Conservation (phyloP, 2,113 vertebrate species). For the Mormoops blainvillei region DNA sequence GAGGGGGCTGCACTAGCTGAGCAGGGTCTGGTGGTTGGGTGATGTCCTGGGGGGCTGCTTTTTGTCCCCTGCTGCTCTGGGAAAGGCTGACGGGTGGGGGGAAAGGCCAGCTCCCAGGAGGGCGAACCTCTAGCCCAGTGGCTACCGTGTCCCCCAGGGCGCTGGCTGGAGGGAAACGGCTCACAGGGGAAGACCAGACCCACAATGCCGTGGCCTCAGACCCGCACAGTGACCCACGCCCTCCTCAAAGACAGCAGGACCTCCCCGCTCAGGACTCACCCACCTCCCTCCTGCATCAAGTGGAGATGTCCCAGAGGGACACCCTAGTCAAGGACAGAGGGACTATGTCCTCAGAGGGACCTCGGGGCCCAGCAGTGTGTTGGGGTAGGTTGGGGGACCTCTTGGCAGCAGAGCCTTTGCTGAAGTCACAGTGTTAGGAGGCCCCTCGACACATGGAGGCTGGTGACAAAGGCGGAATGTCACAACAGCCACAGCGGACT, state of each 20-base stretch:
- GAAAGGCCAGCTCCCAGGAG: no score
- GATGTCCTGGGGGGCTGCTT: not conserved
- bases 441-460: not conserved
- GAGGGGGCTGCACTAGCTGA: no score
- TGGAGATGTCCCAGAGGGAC: not conserved
- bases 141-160: not conserved
- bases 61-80: not conserved
- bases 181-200: no score
- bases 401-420: not conserved
- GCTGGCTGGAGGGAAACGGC: not conserved
- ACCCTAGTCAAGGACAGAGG: not conserved
- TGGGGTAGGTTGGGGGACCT: not conserved
- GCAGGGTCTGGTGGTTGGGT: not conserved
- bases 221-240: not conserved
- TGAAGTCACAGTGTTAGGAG: not conserved
- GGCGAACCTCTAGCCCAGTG: no score
- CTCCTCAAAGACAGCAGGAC: no score
- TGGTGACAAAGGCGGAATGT: not conserved
- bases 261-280: not conserved
- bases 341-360: not conserved
- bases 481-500: not conserved
- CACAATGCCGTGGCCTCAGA: no score
- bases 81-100: not conserved
- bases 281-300: not conserved
- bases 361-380: not conserved